Base-by-base conservation (phyloP, 2,888 invertebrate genomes). In the Toxonevra muliebris region DNA sequence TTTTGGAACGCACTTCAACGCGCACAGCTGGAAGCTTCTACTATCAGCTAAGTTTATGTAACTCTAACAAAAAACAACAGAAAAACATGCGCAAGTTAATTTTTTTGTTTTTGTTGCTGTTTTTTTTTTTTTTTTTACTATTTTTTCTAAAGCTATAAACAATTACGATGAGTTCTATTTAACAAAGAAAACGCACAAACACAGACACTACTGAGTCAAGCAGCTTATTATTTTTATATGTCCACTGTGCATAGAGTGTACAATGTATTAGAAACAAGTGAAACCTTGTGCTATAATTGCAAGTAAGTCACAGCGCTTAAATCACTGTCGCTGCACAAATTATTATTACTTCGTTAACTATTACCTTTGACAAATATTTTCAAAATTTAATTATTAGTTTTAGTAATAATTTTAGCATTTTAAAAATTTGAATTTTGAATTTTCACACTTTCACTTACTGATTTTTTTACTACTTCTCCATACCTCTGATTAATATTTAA, bases 11-110 rank as follows among this genome's bases (percentile, higher is more conserved):
- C 64, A 64, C 40, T n/a, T 63, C 48, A 54, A 30, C 30, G 42
- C 55, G 20, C 58, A 41, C 65, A 42, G 59, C 41, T 58, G 58
- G 59, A 52, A 30, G 40, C 52, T 52, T 17, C 17, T 17, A 48
- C 30, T 30, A 30, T 30, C 30, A 30, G 30, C 30, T 30, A 30
- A 30, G 30, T 30, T 30, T 30, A 30, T 30, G 2, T 30, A 30
- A 30, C 30, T 30, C 30, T 30, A 30, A 30, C 30, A 30, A 30
- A 30, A n/a, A 4, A 4, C 30, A 30, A 30, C 30, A 30, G 30
- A 30, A 30, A 30, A 4, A 7, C 30, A 30, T 30, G 2, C 30
- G 7, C 30, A 30, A 30, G 30, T 30, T 30, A 4, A 7, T 7
- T 30, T 30, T 30, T 30, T 30, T 30, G n/a, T n/a, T n/a, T n/a